These are phyloP conservation scores for Puntigrus tetrazona DNA, from an alignment of 2,113 vertebrate genomes.

Conservation along the genomic window DNA sequence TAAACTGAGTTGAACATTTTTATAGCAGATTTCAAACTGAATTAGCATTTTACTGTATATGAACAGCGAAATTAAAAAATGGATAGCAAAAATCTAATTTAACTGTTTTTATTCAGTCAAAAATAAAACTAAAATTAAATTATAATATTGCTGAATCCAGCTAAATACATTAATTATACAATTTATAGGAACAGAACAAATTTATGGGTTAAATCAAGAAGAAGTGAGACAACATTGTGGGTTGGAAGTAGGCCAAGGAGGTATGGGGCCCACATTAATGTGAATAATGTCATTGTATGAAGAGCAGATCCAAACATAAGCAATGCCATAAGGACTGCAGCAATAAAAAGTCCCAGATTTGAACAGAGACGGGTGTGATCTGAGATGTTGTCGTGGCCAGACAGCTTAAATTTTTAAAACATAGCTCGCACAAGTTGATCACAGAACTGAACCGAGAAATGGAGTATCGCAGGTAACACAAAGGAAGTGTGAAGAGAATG, in stretches of 20 bases:
- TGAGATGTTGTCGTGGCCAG: slow-evolving; percentile 52
- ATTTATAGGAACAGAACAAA: too few species aligned
- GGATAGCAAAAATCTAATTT: too few species aligned
- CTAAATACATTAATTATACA: too few species aligned
- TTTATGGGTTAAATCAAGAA: too few species aligned
- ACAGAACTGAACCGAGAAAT: slow-evolving; percentile 40
- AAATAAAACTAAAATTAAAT: too few species aligned
- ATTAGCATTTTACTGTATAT: not conserved
- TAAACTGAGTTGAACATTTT: not conserved
- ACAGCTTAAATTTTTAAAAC: slow-evolving; percentile 67
- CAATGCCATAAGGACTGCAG: not conserved
- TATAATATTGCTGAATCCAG: too few species aligned
- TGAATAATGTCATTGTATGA: not conserved
- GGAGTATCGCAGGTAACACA: slow-evolving; percentile 37
- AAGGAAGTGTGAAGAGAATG: not conserved
- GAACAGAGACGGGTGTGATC: slow-evolving; percentile 16
- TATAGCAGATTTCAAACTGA: not conserved
- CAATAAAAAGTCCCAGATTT: not conserved
- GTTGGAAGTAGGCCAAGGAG: not conserved
- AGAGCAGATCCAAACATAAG: not conserved
- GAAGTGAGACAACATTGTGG: not conserved
- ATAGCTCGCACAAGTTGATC: slow-evolving; percentile 65
- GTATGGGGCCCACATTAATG: not conserved
- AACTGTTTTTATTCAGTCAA: too few species aligned
- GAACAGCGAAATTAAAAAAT: not conserved